Evolutionary conservation across 2,888 invertebrate species (phyloP).

Genomic region (Nomada fabriciana): DNA sequence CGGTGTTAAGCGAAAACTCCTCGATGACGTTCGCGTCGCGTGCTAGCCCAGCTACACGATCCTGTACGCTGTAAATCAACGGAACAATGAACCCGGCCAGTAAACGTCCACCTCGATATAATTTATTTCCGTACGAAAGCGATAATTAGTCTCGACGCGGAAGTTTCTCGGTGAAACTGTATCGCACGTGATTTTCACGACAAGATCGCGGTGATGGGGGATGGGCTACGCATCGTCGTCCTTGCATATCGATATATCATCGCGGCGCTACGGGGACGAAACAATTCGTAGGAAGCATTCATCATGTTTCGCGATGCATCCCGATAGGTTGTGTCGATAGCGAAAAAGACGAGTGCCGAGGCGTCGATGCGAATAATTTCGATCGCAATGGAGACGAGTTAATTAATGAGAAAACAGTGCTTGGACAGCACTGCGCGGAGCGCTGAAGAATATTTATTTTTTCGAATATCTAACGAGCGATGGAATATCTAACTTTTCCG

Average conservation of each 20-base stretch:
- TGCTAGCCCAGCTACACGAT: constrained; percentile 14
- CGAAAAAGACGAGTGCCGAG: constrained; percentile 16
- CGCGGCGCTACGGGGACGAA: not conserved
- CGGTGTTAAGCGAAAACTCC: constrained; percentile 43
- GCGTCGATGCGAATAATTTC: constrained; percentile 31
- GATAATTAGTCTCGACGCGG: constrained; percentile 62
- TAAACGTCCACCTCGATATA: constrained; percentile 64
- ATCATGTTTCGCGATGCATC: constrained; percentile 15
- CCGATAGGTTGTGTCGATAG: constrained; percentile 39
- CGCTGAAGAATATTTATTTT: no score
- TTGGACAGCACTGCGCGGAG: not conserved
- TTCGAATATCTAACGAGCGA: no score
- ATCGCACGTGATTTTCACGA: constrained; percentile 28
- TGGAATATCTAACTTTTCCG: no score
- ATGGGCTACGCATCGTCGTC: not conserved
- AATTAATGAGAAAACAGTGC: constrained; percentile 19
- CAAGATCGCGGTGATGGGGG: not conserved
- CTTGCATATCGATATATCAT: constrained; percentile 31
- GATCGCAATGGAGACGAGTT: constrained; percentile 19
- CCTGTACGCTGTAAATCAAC: constrained; percentile 62
- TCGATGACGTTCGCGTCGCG: constrained; percentile 52
- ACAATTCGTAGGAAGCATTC: constrained; percentile 41
- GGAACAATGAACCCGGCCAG: constrained; percentile 67
- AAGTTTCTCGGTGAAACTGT: constrained; percentile 5
- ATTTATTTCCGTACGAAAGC: constrained; percentile 65